A percentile compares a stretch with the other conserved stretches of the same genome.
Evolutionary conservation across 2,888 invertebrate species (phyloP).

Genomic region (Diachrysia chrysitis): DNA sequence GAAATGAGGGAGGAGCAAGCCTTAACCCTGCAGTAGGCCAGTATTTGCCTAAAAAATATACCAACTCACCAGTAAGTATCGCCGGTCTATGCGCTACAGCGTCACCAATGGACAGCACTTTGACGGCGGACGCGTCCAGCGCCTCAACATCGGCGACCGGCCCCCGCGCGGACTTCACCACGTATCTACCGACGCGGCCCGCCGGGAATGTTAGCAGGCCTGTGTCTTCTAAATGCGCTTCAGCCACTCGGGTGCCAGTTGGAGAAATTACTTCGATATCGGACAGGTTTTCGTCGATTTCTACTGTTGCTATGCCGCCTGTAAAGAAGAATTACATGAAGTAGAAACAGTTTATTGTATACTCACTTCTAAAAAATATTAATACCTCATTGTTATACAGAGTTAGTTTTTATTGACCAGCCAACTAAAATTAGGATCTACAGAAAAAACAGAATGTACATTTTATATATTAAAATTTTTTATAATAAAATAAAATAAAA

Average conservation of each 20-base stretch:
- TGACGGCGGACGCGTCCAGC: constrained; percentile 93
- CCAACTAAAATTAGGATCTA: too few relatives aligned
- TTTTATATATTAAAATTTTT: too few relatives aligned
- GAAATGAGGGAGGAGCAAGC: too few relatives aligned
- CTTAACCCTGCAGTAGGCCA: too few relatives aligned
- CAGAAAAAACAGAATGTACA: too few relatives aligned
- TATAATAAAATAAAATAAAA: too few relatives aligned
- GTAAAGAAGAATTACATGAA: constrained; percentile 5
- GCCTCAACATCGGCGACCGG: constrained; percentile 91
- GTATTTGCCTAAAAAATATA: too few relatives aligned
- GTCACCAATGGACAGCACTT: constrained; percentile 93
- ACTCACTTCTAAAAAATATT: too few relatives aligned
- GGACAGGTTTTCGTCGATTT: constrained; percentile 89
- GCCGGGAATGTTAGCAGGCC: constrained; percentile 94
- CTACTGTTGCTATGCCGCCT: constrained; percentile 90
- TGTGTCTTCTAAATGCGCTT: constrained; percentile 89
- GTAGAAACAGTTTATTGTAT: too few relatives aligned
- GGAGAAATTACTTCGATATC: constrained; percentile 92
- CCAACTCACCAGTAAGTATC: constrained; percentile 92
- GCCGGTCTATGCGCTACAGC: constrained; percentile 94
- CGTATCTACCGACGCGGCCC: constrained; percentile 92
- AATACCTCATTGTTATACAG: too few relatives aligned
- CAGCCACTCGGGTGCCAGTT: constrained; percentile 90
- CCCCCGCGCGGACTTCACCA: constrained; percentile 88
- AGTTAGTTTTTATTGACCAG: too few relatives aligned